Percentiles rank a stretch among this genome's conserved stretches.
These are phyloP conservation scores for Crossaster papposus DNA, from an alignment of 53 echinoderm and acorn worm genomes.

Conservation along the genomic window DNA sequence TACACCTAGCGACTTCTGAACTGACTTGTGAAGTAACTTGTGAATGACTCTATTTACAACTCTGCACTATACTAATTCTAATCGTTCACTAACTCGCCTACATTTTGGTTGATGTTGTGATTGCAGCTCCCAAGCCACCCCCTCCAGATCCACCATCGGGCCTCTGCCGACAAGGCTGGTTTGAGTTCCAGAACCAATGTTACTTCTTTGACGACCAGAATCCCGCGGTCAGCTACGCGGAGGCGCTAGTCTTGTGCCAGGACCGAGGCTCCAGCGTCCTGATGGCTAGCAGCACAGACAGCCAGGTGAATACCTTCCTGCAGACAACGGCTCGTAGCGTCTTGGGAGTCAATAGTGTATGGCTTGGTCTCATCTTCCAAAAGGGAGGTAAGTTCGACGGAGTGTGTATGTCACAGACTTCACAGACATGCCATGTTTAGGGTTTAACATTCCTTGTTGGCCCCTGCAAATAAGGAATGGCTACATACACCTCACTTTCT, in stretches of 20 bases:
- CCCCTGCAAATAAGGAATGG: no score
- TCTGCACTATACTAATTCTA: background rate
- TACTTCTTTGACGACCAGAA: constrained; percentile 59
- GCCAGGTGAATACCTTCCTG: constrained; percentile 69
- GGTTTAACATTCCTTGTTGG: no score
- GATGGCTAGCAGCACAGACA: constrained; percentile 72
- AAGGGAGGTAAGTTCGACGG: constrained; percentile 68
- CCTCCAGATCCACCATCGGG: constrained; percentile 31
- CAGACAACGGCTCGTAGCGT: constrained; percentile 28
- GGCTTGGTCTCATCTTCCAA: constrained; percentile 76
- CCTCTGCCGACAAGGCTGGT: constrained; percentile 54
- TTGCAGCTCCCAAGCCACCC: constrained; percentile 17
- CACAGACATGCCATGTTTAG: no score
- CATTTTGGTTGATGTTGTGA: background rate
- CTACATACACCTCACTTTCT: no score
- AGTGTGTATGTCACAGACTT: no score
- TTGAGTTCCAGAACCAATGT: constrained; percentile 38
- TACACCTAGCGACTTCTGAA: no score
- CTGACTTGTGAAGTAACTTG: no score
- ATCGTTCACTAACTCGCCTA: background rate
- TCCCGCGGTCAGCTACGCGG: constrained; percentile 58
- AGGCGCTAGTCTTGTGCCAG: constrained; percentile 68
- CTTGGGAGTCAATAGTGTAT: constrained; percentile 55
- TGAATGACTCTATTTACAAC: background rate
- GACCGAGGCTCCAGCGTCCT: constrained; percentile 36